Evolutionary conservation across 2,113 vertebrate genomes (phyloP), one percentile per base, ranked within the genome.

Genomic region (Brachypodius melanocephalos): DNA sequence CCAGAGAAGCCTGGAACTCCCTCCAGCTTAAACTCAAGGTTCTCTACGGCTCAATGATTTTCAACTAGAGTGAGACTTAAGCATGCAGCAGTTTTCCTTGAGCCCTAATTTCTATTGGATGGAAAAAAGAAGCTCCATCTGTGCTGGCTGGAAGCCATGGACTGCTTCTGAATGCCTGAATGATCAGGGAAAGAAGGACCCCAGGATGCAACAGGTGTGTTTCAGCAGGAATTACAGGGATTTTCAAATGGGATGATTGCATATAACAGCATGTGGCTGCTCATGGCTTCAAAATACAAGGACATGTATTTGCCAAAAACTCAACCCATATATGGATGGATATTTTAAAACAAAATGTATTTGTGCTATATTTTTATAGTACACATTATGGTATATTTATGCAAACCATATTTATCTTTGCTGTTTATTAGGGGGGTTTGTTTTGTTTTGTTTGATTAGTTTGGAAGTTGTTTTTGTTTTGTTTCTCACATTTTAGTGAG

Each of bases 401-500:
- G 3, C 5, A 57, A n/a, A 14, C 2, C 9, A 7, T n/a, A 8
- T 61, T 59, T 9, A 36, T 11, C 4, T 49, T 67, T 66, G 3
- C 21, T 68, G 15, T 26, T 75, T 68, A 12, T 26, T 68, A 40
- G 14, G 4, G 5, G 0, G 2, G 17, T 52, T 24, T 38, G 38
- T 20, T 52, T 24, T 38, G 38, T 38, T 24, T n/a, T 18, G 10
- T 2, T 17, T 31, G 5, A 4, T 8, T 48, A 4, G 5, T 54
- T 51, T 14, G 3, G 12, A 46, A 1, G 3, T 12, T 46, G 2
- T 0, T 36, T 40, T 21, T 32, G 0, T 0, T 2, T 9, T 26
- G 18, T 49, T 66, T 38, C n/a, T 43, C 18, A 12, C 2, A 45
- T 21, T 88, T 58, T 21, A 34, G 8, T 6, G 4, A 63, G 11